These are phyloP conservation scores for Salminus brasiliensis DNA, from an alignment of 2,113 vertebrate species.

Conservation along the genomic window DNA sequence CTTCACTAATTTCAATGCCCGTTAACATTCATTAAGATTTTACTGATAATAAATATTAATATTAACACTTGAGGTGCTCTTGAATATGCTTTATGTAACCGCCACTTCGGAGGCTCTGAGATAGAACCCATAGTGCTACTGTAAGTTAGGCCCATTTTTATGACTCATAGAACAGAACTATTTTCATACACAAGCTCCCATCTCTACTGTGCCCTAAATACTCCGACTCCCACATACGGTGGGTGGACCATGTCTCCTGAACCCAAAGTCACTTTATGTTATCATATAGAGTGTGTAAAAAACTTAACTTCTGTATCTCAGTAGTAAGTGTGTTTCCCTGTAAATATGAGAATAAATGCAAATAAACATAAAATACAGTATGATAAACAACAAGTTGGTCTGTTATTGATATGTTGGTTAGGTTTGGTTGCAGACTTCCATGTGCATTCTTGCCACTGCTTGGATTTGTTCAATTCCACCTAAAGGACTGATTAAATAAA, in stretches of 20 bases:
- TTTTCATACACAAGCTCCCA: constrained; percentile 36
- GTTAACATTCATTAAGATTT: background rate
- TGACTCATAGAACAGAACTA: constrained; percentile 47
- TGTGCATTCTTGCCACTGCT: too few relatives aligned
- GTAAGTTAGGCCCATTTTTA: constrained; percentile 37
- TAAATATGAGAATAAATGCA: too few relatives aligned
- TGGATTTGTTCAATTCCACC: too few relatives aligned
- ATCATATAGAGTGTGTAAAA: too few relatives aligned
- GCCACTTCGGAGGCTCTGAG: constrained; percentile 27
- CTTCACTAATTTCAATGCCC: background rate
- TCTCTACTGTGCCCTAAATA: constrained; percentile 45
- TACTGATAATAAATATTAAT: constrained; percentile 18
- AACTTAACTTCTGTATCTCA: too few relatives aligned
- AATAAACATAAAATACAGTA: too few relatives aligned
- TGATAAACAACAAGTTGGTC: too few relatives aligned
- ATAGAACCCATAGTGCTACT: constrained; percentile 15
- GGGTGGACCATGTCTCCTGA: constrained; percentile 44
- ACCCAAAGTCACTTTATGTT: constrained; percentile 21
- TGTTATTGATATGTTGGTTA: too few relatives aligned
- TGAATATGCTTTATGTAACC: constrained; percentile 47
- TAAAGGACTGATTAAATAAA: too few relatives aligned
- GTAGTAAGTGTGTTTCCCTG: too few relatives aligned
- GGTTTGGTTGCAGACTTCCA: too few relatives aligned
- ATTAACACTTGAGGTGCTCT: constrained; percentile 6
- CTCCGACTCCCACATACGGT: constrained; percentile 50